Percentiles rank a stretch among this genome's conserved stretches.
Evolutionary conservation across 2,797 vertebrate species (phyloP).

Genomic region (Pterois miles): DNA sequence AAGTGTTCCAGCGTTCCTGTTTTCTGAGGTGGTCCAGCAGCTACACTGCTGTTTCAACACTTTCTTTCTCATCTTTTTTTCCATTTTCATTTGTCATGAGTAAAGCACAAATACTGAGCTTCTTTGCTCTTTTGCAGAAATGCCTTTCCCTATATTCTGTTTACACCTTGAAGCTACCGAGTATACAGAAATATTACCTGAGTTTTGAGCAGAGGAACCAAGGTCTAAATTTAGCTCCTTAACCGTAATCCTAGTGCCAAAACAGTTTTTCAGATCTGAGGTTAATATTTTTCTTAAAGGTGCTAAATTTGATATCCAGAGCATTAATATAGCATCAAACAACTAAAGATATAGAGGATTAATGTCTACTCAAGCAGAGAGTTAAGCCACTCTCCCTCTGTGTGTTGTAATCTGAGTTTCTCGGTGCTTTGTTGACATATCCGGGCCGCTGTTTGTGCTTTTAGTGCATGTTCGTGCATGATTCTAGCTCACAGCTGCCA

Average conservation of each 20-base stretch:
- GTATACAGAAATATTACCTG: not conserved
- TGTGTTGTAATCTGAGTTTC: no score
- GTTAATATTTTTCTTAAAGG: no score
- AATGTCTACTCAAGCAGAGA: no score
- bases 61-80: not conserved
- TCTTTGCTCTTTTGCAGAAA: not conserved
- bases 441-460: no score
- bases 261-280: no score
- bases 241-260: not conserved
- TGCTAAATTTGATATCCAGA: no score
- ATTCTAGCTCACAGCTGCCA: no score
- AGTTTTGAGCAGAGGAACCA: not conserved
- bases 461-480: no score
- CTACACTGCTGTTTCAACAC: slow-evolving; percentile 13
- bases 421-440: no score
- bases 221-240: not conserved
- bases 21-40: slow-evolving; percentile 40
- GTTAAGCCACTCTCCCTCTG: no score
- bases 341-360: no score
- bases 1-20: slow-evolving; percentile 16
- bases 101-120: not conserved
- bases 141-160: not conserved
- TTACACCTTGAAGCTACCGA: not conserved
- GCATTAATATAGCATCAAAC: no score
- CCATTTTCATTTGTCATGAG: not conserved